Base-by-base conservation (phyloP, 1,140 invertebrate genomes). In the Aporrectodea caliginosa region DNA sequence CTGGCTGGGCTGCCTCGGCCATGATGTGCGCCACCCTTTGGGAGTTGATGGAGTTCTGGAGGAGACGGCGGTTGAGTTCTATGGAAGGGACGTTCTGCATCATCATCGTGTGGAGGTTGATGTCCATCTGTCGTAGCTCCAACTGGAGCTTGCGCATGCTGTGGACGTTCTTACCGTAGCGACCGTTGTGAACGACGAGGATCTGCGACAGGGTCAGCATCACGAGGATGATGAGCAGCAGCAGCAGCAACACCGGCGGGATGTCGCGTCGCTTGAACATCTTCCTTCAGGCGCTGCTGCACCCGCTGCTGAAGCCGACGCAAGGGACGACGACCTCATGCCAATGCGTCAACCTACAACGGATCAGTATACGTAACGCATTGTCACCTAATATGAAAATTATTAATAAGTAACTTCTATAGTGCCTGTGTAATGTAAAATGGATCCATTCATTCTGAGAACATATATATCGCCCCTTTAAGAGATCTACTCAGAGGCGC, bases 171-270 rank as follows among this genome's bases (percentile, higher is more conserved):
- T 73, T 58, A 16, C 81, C 81, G 69, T 81, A 81, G 22, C 74
- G 78, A 27, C 81, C 81, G 71, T 77, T 81, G 74, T 81, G 81
- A n/a, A 81, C 79, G 68, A 81, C 81, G n/a, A 81, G 75, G 69
- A 81, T 81, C 79, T 81, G 81, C 68, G 78, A 80, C 22, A 81
- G 71, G 22, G 81, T 81, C 32, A 81, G 69, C 78, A 81, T 80
- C 35, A 81, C 79, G 33, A 81, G 81, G 32, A 80, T 58, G 68
- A 81, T 81, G 22, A 81, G 75, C 16, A 79, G 69, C 27, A 81
- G 69, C 6, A 81, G 75, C 74, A 81, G 74, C n/a, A 81, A 71
- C 1, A 81, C 79, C 31, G 81, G 81, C 30, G 81, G 81, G 27
- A 81, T 73, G 33, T 81, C 81, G 6, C 81, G 72, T 22, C 79